Evolutionary conservation across 2,797 vertebrate species (phyloP).

Genomic region (Darevskia mixta): DNA sequence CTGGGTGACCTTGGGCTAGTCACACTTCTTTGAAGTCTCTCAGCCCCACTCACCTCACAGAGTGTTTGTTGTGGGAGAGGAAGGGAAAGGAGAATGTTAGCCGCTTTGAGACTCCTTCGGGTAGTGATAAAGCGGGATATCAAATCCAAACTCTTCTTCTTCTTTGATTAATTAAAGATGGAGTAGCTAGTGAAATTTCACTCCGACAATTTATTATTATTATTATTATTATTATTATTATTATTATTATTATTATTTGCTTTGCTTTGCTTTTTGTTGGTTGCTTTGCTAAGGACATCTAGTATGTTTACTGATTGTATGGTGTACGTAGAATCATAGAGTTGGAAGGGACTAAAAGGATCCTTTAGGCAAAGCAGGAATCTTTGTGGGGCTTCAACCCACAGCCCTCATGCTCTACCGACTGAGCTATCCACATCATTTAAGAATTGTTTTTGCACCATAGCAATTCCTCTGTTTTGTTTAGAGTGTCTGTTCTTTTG

Average conservation of each 20-base stretch:
- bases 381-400: no score
- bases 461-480: conserved; percentile 30
- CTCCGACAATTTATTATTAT: conserved; percentile 20
- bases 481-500: neutral
- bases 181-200: neutral
- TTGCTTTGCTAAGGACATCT: neutral
- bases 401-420: no score
- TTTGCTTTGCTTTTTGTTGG: neutral
- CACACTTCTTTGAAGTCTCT: no score
- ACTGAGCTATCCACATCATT: neutral
- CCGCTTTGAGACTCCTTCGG: no score
- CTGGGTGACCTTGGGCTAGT: no score
- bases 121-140: no score
- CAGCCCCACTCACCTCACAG: no score
- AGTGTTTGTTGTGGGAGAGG: no score
- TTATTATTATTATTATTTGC: conserved; percentile 10
- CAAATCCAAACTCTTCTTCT: neutral
- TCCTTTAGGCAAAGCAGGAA: no score
- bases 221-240: neutral
- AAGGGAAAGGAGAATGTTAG: no score
- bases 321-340: neutral
- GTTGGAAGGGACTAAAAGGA: no score
- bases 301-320: conserved; percentile 24
- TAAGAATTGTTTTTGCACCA: conserved; percentile 56
- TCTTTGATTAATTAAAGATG: neutral